A percentile compares a stretch with the other conserved stretches of the same genome.
Conservation (phyloP, 2,797 vertebrate species). For the Rachycentron canadum region DNA sequence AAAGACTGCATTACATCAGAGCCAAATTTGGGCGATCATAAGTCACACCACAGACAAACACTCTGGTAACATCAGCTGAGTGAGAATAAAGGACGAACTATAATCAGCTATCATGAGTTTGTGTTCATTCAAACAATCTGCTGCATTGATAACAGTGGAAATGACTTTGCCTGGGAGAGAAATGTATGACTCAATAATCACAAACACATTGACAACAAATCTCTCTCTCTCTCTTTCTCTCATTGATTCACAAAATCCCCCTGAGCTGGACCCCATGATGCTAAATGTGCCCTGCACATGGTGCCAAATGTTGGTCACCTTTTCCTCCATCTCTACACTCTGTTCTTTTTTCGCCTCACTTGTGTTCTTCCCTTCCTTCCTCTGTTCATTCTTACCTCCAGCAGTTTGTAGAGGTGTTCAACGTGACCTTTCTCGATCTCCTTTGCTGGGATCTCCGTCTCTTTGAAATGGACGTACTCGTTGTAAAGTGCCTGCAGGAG, state of each 20-base stretch:
- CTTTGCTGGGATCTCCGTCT: conserved; percentile 94
- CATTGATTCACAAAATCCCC: not conserved
- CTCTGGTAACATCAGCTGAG: conserved; percentile 63
- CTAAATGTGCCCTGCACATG: conserved; percentile 37
- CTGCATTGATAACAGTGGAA: conserved; percentile 42
- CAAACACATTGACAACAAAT: not conserved
- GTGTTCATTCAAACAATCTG: conserved; percentile 39
- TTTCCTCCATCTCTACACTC: not conserved
- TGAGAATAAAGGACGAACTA: conserved; percentile 31
- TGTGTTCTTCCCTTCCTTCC: not conserved
- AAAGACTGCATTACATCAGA: conserved; percentile 27
- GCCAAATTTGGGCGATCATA: conserved; percentile 10
- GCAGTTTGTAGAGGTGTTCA: conserved; percentile 93
- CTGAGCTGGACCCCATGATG: conserved; percentile 59
- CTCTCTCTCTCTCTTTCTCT: not conserved
- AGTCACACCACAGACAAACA: conserved; percentile 28
- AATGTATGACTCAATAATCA: not conserved
- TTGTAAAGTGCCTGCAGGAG: conserved; percentile 97
- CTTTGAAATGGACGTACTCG: conserved; percentile 99
- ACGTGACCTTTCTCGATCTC: conserved; percentile 93
- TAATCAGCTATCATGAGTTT: conserved; percentile 50
- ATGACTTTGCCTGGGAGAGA: conserved; percentile 34
- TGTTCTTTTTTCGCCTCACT: not conserved
- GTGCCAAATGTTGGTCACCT: not conserved
- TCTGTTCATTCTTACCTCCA: conserved; percentile 85